Evolutionary conservation across 1,140 invertebrate genomes (phyloP), one percentile per base, ranked within the genome.

Genomic region (Megathymus violae): DNA sequence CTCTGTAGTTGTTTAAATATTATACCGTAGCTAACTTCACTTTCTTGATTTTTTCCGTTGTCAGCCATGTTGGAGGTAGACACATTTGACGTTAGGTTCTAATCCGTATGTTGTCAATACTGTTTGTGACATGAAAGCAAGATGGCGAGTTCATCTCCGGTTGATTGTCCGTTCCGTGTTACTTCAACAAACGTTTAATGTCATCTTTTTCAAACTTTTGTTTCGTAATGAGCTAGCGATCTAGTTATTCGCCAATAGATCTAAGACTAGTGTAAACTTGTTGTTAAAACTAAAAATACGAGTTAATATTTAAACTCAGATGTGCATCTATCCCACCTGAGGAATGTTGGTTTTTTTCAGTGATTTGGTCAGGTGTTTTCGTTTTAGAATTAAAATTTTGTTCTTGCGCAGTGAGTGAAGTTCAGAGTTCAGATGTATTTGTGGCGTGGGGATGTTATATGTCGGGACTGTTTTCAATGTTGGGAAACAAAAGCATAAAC

Each of bases 311-410:
- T 75, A 64, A 62, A 76, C 64, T 73, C 62, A 67, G 63, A 79
- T 81, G 84, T 91, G 84, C 72, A 80, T 82, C 74, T 89, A 88
- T 90, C 86, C 90, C 90, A 92, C 90, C 90, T 91, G 90, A 91
- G 90, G 90, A 91, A 91, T 91, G 90, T 91, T 88, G 85, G 79
- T 88, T 89, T 90, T 87, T 91, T 91, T 90, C 84, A 89, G 88
- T 91, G 88, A 91, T 89, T 86, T 78, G 86, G 90, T 91, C 90
- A 91, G 90, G 90, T 91, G 90, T 91, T 91, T 91, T 88, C 80
- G 74, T 86, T 88, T 85, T 85, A 80, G 80, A 89, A 82, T 88
- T 89, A 85, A 85, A 89, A 90, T 89, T 89, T 91, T 88, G 88
- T 88, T 85, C 86, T 84, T 91, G 88, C 87, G 90, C 89, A 91